Evolutionary conservation across 1,140 invertebrate genomes (phyloP).

Genomic region (Plodia interpunctella): DNA sequence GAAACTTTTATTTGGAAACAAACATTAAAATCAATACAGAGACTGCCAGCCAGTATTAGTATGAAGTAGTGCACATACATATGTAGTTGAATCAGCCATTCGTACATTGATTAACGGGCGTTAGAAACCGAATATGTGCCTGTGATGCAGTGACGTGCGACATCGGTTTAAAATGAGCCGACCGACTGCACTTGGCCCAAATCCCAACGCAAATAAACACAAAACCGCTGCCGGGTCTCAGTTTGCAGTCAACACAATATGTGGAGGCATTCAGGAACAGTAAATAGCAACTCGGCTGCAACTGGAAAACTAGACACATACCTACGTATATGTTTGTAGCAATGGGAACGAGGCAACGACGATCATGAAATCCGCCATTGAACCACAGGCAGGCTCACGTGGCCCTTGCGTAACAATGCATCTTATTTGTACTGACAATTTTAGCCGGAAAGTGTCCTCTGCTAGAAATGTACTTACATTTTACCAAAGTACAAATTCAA

Average conservation of each 20-base stretch:
- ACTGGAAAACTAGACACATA: constrained; percentile 11
- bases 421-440: not conserved
- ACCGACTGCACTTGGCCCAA: constrained; percentile 55
- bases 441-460: not conserved
- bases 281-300: constrained; percentile 26
- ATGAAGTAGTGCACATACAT: too few species aligned
- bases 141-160: constrained; percentile 17
- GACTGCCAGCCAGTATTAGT: too few species aligned
- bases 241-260: constrained; percentile 25
- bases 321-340: constrained; percentile 16
- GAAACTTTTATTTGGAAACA: too few species aligned
- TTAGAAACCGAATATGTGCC: not conserved
- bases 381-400: constrained; percentile 13
- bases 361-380: constrained; percentile 34
- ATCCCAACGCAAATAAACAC: constrained; percentile 48
- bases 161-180: constrained; percentile 33
- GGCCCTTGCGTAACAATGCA: constrained; percentile 14
- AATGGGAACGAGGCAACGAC: constrained; percentile 31
- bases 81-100: too few species aligned
- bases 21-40: too few species aligned
- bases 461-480: too few species aligned
- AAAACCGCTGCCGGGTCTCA: constrained; percentile 30
- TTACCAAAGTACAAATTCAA: too few species aligned
- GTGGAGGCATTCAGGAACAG: constrained; percentile 23
- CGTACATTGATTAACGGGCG: too few species aligned